Evolutionary conservation across 2,888 invertebrate genomes (phyloP).

Genomic region (Cotesia congregata): DNA sequence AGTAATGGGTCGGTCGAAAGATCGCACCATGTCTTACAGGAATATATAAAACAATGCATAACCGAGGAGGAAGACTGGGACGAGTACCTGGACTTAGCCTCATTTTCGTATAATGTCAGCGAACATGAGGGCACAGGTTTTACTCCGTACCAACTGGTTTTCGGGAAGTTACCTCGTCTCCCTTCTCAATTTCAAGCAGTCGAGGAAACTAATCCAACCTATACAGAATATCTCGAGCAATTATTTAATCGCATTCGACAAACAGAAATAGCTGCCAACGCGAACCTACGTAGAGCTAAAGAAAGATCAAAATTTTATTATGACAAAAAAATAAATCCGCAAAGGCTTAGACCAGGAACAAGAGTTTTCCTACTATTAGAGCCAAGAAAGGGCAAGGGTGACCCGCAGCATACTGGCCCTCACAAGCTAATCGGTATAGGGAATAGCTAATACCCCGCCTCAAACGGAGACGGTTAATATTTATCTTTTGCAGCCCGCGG

Average conservation of each 20-base stretch:
- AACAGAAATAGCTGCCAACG: not conserved
- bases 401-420: conserved; percentile 39
- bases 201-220: conserved; percentile 26
- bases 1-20: conserved; percentile 43
- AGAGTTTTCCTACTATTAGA: conserved; percentile 37
- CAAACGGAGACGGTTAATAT: not conserved
- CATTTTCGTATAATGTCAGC: conserved; percentile 44
- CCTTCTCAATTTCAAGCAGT: conserved; percentile 32
- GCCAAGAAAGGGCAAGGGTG: conserved; percentile 36
- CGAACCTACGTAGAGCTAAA: conserved; percentile 27
- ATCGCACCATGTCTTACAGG: conserved; percentile 43
- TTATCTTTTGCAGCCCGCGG: no score
- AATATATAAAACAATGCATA: conserved; percentile 46
- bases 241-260: conserved; percentile 17
- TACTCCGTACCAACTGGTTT: conserved; percentile 45
- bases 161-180: conserved; percentile 39
- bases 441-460: not conserved
- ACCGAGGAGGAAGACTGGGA: conserved; percentile 36
- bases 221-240: conserved; percentile 25
- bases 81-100: conserved; percentile 37
- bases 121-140: conserved; percentile 43
- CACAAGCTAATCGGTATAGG: conserved; percentile 30
- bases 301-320: conserved; percentile 26
- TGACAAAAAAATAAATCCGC: conserved; percentile 23
- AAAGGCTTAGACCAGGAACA: conserved; percentile 27